Evolutionary conservation across 2,113 vertebrate genomes (phyloP).

Genomic region (Lampris incognitus): DNA sequence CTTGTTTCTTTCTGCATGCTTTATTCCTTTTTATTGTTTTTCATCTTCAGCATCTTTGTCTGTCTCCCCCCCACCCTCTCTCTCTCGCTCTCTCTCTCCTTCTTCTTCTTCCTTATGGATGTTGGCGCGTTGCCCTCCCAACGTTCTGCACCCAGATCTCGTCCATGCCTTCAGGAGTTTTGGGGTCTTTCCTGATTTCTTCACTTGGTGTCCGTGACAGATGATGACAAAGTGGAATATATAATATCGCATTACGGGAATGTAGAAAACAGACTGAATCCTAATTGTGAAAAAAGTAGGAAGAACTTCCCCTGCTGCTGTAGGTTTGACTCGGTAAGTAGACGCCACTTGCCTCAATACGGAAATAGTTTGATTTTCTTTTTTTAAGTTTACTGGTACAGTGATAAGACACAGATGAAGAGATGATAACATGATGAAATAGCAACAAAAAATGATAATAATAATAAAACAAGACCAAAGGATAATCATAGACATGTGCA

Average conservation of each 20-base stretch:
- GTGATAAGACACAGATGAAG: too few relatives aligned
- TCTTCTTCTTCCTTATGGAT: constrained; percentile 41
- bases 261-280: background rate
- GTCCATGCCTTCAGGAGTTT: constrained; percentile 58
- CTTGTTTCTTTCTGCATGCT: constrained; percentile 13
- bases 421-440: too few relatives aligned
- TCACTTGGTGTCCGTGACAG: background rate
- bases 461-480: too few relatives aligned
- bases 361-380: too few relatives aligned
- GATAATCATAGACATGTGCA: too few relatives aligned
- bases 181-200: constrained; percentile 32
- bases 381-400: too few relatives aligned
- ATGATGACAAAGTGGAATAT: background rate
- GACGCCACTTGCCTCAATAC: too few relatives aligned
- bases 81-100: constrained; percentile 23
- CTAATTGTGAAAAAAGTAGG: background rate
- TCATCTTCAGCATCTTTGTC: constrained; percentile 4
- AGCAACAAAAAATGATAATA: too few relatives aligned
- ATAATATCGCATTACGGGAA: constrained; percentile 34
- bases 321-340: too few relatives aligned
- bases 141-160: constrained; percentile 48
- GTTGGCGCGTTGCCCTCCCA: constrained; percentile 38
- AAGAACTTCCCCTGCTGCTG: too few relatives aligned
- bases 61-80: constrained; percentile 30
- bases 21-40: background rate